Base-by-base conservation (phyloP, 2,113 vertebrate genomes). In the Charina bottae region DNA sequence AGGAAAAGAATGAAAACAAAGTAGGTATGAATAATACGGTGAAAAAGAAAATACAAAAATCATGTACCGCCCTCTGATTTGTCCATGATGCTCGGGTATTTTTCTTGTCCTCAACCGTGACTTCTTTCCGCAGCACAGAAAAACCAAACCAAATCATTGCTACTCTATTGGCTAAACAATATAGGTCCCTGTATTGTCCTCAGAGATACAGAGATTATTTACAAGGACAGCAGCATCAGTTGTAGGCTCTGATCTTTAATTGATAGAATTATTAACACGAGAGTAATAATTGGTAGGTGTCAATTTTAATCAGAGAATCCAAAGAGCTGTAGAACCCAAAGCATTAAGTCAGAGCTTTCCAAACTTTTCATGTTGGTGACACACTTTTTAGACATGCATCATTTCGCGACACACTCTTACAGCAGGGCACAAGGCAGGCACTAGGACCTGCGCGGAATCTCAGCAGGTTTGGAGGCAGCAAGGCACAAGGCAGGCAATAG, bases 41-140 rank as follows among this genome's bases (percentile, higher is more conserved):
- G 89, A 91, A 91, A 85, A 94, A 92, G 92, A 95, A 93, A 90
- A 94, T 93, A 83, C 93, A 95, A n/a, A 93, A 85, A 94, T 86
- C 92, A 92, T 59, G 93, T 94, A 91, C 28, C 0, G 0, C 49
- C 17, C n/a, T 93, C 94, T 42, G 68, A 92, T 53, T 89, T 37
- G 87, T 89, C 91, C 53, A 26, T 42, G 49, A n/a, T 37, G 49
- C 54, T 28, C 46, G 13, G 24, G 13, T 53, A 54, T 54, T 89
- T 55, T 23, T 84, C 59, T 64, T 42, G 42, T 37, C 49, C 15
- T 42, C 58, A 46, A 15, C 19, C 11, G 21, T 42, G 24, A 9
- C 28, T 21, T 8, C 23, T 91, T 83, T 89, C 12, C 6, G 1
- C 0, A 19, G 56, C 21, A 3, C 3, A 37, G 72, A 26, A 62